phyloP scores from a whole-genome alignment of 2,113 vertebrate genomes.

The Solenodon paradoxus region DNA sequence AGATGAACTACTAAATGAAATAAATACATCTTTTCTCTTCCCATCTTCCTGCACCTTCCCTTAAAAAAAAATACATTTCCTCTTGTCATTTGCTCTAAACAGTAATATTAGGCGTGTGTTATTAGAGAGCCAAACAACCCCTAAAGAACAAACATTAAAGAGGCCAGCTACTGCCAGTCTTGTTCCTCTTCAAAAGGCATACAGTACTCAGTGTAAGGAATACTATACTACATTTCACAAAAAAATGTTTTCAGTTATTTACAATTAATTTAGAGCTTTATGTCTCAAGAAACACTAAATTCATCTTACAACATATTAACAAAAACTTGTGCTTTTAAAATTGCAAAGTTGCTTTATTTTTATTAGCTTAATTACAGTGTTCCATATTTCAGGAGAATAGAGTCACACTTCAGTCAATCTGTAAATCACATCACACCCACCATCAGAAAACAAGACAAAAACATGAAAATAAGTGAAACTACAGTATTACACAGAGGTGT shows the following conservation, averaged over 20 bases:
- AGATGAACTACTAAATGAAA: too few species aligned
- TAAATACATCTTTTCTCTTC: too few species aligned
- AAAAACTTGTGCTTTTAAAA: background rate
- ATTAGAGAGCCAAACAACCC: background rate
- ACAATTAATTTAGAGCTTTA: constrained; percentile 65
- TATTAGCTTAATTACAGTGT: too few species aligned
- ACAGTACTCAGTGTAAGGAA: constrained; percentile 23
- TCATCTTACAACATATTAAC: constrained; percentile 55
- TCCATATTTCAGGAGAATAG: too few species aligned
- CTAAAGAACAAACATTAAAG: background rate
- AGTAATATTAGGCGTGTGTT: background rate
- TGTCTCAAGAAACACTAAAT: constrained; percentile 56
- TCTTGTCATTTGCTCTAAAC: background rate
- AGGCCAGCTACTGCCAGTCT: background rate
- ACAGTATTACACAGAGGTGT: background rate
- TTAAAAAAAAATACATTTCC: background rate
- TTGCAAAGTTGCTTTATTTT: background rate
- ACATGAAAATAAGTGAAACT: background rate
- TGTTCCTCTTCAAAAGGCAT: background rate
- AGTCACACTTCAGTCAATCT: too few species aligned
- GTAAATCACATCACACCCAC: too few species aligned
- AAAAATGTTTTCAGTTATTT: constrained; percentile 65
- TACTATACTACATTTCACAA: background rate
- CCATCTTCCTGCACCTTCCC: too few species aligned
- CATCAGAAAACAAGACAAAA: background rate